Conservation (phyloP, 1,140 invertebrate genomes). For the Heliothis subflexa region DNA sequence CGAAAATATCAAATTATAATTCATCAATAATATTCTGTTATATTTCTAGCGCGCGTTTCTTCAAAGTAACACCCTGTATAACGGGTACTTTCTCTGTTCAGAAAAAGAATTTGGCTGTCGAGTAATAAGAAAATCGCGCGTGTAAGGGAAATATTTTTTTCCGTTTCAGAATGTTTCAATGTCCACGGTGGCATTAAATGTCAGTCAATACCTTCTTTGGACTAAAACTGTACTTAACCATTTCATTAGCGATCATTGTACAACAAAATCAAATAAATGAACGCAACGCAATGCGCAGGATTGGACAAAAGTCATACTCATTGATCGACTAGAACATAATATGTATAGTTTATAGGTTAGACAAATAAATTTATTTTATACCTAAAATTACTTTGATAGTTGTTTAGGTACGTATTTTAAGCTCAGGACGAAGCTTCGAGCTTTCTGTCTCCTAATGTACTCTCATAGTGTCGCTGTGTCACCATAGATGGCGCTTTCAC, state of each 20-base stretch:
- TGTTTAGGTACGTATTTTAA: conserved; percentile 51
- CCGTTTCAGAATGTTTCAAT: no score
- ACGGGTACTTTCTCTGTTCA: no score
- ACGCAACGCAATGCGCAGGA: conserved; percentile 30
- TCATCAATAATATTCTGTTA: no score
- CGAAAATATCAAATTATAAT: no score
- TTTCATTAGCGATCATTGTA: conserved; percentile 1
- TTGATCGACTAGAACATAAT: conserved; percentile 53
- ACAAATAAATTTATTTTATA: conserved; percentile 85
- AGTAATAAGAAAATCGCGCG: no score
- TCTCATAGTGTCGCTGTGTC: conserved; percentile 58
- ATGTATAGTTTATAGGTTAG: conserved; percentile 72
- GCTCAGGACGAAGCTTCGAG: conserved; percentile 73
- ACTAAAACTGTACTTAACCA: not conserved
- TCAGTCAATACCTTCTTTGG: no score
- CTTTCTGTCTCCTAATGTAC: conserved; percentile 66
- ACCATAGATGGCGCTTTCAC: conserved; percentile 62
- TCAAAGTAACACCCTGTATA: no score
- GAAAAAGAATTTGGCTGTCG: no score
- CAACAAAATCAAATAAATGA: not conserved
- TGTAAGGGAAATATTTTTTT: no score
- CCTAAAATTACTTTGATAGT: conserved; percentile 51
- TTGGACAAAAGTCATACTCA: conserved; percentile 61
- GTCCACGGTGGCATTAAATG: no score
- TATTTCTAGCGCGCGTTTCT: no score